phyloP scores from a whole-genome alignment of 1,140 invertebrate species.

The Drosophila albomicans region DNA sequence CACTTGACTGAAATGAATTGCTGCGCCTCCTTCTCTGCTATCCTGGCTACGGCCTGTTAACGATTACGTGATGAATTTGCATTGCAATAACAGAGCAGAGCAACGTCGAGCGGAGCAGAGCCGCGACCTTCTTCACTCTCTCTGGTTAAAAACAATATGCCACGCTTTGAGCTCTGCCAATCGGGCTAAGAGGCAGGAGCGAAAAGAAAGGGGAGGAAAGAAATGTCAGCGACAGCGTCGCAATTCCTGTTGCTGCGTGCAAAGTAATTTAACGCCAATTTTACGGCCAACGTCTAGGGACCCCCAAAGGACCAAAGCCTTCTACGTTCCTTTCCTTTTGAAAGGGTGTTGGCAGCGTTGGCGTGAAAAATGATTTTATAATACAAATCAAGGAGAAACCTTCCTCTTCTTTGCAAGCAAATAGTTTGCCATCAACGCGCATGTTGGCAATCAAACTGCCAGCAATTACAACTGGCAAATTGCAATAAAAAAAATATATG shows the following conservation, averaged over 20 bases:
- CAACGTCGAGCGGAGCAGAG: background rate
- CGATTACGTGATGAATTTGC: slow-evolving; percentile 73
- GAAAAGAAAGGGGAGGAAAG: slow-evolving; percentile 14
- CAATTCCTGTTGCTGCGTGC: slow-evolving; percentile 44
- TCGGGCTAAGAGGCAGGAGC: background rate
- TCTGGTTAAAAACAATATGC: slow-evolving; percentile 51
- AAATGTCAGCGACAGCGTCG: slow-evolving; percentile 33
- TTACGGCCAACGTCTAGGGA: slow-evolving; percentile 51
- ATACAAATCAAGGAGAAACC: slow-evolving; percentile 57
- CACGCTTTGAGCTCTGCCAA: slow-evolving; percentile 42
- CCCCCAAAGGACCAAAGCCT: slow-evolving; percentile 16
- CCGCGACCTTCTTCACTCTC: slow-evolving; percentile 10
- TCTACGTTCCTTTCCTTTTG: background rate
- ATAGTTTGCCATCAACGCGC: slow-evolving; percentile 54
- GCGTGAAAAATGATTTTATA: slow-evolving; percentile 67
- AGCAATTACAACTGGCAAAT: slow-evolving; percentile 63
- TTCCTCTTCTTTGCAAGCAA: background rate
- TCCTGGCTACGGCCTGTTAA: slow-evolving; percentile 53
- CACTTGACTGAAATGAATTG: slow-evolving; percentile 71
- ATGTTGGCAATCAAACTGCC: slow-evolving; percentile 63
- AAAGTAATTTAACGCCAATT: slow-evolving; percentile 71
- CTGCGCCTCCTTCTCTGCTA: background rate
- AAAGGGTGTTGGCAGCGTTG: slow-evolving; percentile 35
- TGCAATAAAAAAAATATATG: slow-evolving; percentile 47
- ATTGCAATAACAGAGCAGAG: slow-evolving; percentile 54